These are phyloP conservation scores for Cossypha polioptera DNA, from an alignment of 2,797 vertebrate species.

Conservation along the genomic window DNA sequence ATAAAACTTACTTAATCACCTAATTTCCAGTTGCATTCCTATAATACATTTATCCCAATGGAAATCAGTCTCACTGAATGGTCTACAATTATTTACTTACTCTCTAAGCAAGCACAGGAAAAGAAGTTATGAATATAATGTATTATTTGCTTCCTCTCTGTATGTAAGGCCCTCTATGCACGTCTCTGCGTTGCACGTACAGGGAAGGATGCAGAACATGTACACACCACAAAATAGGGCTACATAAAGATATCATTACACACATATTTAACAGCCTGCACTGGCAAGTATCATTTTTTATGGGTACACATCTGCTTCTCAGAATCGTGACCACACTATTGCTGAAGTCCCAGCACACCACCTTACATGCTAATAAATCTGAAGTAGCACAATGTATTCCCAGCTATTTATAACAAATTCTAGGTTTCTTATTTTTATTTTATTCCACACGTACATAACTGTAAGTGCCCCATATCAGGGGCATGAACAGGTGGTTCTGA, in stretches of 20 bases:
- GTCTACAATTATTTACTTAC: neutral
- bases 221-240: neutral
- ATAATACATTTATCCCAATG: neutral
- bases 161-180: neutral
- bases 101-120: neutral
- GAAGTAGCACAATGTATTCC: neutral
- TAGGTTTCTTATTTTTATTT: neutral
- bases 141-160: neutral
- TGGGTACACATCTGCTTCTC: neutral
- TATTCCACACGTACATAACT: accelerated
- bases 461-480: neutral
- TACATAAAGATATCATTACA: neutral
- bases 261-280: neutral
- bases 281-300: neutral
- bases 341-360: neutral
- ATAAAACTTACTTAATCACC: neutral
- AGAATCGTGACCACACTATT: neutral
- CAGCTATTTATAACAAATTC: neutral
- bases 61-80: neutral
- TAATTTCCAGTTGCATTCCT: neutral
- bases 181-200: neutral
- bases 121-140: neutral
- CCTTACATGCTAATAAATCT: neutral
- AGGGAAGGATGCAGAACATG: neutral
- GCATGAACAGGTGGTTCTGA: neutral